Base-by-base conservation (phyloP, 2,888 invertebrate species). In the Helleia helle region DNA sequence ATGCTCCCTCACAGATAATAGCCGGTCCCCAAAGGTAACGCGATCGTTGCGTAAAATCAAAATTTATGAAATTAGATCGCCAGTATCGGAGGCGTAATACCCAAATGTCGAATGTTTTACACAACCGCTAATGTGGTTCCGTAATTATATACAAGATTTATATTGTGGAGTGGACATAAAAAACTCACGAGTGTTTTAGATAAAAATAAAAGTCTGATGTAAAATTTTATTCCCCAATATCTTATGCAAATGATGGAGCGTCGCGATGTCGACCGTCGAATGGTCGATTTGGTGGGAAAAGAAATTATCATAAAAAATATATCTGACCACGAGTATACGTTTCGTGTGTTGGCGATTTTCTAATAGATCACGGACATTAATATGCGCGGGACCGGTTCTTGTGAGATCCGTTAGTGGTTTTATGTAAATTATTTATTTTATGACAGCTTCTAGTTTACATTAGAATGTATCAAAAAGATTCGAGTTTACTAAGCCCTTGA, bases 371-470 rank as follows among this genome's bases (percentile, higher is more conserved):
- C 81, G 52, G 58, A 60, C 76, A 80, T 81, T 77, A 75, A 74
- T 71, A 72, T 71, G 65, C 69, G 59, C 48, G 54, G 56, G 73
- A 84, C 84, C 66, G 73, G 83, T 84, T 81, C 62, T 65, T 58
- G 67, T 67, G 74, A 81, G 81, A 80, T 79, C 83, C 83, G 83
- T 83, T 84, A 83, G 74, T 71, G 71, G 80, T 70, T 75, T 75
- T 81, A 83, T 83, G 81, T 80, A 71, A 83, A 83, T 83, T 62
- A 69, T 71, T 73, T 65, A 56, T 71, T 80, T 80, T 75, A 76
- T 76, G 66, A 71, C 64, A 52, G 71, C 80, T 77, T 62, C 74
- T 67, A 80, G 76, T 72, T 79, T 69, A 73, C 71, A 79, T 76
- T 72, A 66, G 67, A 71, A 66, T 63, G 62, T 55, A 67, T 39